phyloP scores from a whole-genome alignment of 2,113 vertebrate genomes.

The Crotalus horridus region DNA sequence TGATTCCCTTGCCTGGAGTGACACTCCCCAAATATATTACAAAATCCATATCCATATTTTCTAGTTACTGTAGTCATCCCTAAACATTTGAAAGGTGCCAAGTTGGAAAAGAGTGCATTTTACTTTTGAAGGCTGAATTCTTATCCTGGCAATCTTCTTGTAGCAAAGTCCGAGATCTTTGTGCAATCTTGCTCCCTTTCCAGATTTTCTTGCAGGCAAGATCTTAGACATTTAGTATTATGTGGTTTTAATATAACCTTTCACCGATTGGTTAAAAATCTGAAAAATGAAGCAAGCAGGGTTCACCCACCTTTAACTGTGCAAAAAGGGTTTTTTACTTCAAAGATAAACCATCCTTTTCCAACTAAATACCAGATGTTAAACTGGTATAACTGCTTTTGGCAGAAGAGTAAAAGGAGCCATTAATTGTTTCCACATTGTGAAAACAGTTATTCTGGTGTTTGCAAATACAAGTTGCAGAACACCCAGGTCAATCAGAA shows the following conservation, averaged over 20 bases:
- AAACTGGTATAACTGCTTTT: slow-evolving; percentile 19
- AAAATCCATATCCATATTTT: not conserved
- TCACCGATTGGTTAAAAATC: not conserved
- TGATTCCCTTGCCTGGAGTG: not conserved
- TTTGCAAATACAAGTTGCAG: slow-evolving; percentile 12
- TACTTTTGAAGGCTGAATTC: not conserved
- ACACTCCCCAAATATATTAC: not conserved
- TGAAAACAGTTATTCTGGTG: slow-evolving; percentile 25
- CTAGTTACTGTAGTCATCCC: not conserved
- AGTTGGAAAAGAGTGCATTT: not conserved
- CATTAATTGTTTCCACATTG: slow-evolving; percentile 31
- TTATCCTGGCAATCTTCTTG: not conserved
- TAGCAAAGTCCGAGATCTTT: not conserved
- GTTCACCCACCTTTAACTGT: slow-evolving; percentile 13
- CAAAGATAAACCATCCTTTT: slow-evolving; percentile 30
- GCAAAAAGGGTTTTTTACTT: slow-evolving; percentile 1
- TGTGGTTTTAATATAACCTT: slow-evolving; percentile 13
- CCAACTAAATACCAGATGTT: slow-evolving; percentile 16
- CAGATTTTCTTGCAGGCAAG: not conserved
- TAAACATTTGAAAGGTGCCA: not conserved
- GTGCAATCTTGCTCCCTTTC: not conserved
- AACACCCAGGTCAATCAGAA: slow-evolving; percentile 9
- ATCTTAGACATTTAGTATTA: not conserved
- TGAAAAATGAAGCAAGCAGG: slow-evolving; percentile 18
- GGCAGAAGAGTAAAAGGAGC: slow-evolving; percentile 47